Evolutionary conservation across 2,888 invertebrate species (phyloP), one percentile per base, ranked within the genome.

Genomic region (Drosophila basisetae): DNA sequence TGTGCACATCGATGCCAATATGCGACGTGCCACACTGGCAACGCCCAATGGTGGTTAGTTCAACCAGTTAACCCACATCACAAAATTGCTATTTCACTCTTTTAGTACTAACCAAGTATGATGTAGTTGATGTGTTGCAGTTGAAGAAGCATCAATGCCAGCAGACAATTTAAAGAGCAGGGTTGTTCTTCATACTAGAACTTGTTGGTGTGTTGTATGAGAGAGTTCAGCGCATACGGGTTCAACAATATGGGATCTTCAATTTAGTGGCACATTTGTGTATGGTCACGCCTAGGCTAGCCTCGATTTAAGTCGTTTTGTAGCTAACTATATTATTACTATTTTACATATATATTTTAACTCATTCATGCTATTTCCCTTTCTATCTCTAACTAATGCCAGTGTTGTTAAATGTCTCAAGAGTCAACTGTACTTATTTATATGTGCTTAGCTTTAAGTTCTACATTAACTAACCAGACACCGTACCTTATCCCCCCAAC

Each of bases 1-100:
- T 80, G 91, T 93, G 4, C 92, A 92, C 86, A 91, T 93, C 69
- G 93, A 93, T 83, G 91, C 92, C 71, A 85, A 91, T 33, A 92
- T 93, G 91, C 84, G 92, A 75, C 83, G 83, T 81, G 93, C 92
- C 76, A 90, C 91, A 76, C 74, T 92, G 92, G 89, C 91, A 78
- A 91, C 94, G 92, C 93, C 94, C 92, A 88, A 92, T 93, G 93
- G 93, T 91, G 93, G 93, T 93, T 91, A 94, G 94, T 88, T 72
- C 50, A 71, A 70, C 66, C 37, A 43, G 60, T 65, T 64, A 69
- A 65, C 52, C 69, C 67, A 76, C 53, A 70, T 50, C 43, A 68
- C 16, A 71, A 16, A 63, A 49, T 56, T 47, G 72, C 72, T 78
- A 68, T 67, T 72, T 69, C 68, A 80, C 72, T 72, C 62, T 56